phyloP scores from a whole-genome alignment of 2,113 vertebrate species.

The Nothoprocta perdicaria region DNA sequence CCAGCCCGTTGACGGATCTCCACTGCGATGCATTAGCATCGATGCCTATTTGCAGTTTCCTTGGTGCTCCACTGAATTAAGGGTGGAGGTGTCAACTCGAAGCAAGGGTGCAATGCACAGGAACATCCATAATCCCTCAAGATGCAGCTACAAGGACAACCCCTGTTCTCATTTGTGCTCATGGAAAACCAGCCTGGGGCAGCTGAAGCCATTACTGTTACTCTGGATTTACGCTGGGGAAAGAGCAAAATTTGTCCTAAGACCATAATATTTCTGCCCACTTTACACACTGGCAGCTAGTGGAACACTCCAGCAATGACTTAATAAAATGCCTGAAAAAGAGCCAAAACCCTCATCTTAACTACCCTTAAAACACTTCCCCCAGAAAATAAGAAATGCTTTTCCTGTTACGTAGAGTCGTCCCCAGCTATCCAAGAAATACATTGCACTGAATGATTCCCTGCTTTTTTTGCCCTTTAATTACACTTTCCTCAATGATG shows the following conservation, averaged over 20 bases:
- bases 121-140: constrained; percentile 4
- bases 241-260: constrained; percentile 31
- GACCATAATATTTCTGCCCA: constrained; percentile 21
- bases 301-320: constrained; percentile 28
- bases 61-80: constrained; percentile 24
- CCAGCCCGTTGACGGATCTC: constrained; percentile 47
- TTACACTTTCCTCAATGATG: constrained; percentile 34
- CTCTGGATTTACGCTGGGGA: constrained; percentile 26
- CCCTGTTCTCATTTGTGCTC: constrained; percentile 20
- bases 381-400: constrained; percentile 34
- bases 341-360: background rate
- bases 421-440: constrained; percentile 16
- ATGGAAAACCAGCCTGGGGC: constrained; percentile 40
- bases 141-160: background rate
- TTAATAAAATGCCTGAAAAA: constrained; percentile 45
- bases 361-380: background rate
- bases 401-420: background rate
- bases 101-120: background rate
- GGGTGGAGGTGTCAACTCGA: constrained; percentile 10
- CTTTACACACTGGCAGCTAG: background rate
- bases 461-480: constrained; percentile 21
- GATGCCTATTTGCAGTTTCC: background rate
- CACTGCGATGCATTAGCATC: constrained; percentile 21
- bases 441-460: constrained; percentile 11
- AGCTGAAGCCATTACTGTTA: constrained; percentile 50